Evolutionary conservation across 2,113 vertebrate species (phyloP).

Genomic region (Prinia subflava): DNA sequence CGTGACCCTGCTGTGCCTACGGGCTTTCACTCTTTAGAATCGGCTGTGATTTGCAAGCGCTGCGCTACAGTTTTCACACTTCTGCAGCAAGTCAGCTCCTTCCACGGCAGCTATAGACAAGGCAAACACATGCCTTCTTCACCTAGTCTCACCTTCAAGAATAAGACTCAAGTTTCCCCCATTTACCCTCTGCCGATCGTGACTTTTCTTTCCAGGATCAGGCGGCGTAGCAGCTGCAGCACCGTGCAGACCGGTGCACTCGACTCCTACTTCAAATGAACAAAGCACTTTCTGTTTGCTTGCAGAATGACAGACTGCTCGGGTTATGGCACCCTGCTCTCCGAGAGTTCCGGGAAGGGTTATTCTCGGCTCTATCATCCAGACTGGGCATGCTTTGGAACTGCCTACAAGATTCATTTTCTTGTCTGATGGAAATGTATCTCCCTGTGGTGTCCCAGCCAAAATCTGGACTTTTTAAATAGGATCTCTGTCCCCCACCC

Average conservation of each 20-base stretch:
- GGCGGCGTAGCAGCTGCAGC: neutral
- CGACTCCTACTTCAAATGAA: neutral
- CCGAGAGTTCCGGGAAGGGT: neutral
- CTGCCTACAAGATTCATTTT: neutral
- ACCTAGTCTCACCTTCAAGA: neutral
- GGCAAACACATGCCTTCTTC: neutral
- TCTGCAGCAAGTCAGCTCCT: neutral
- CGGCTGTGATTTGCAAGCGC: fast-evolving
- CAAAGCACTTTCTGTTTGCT: neutral
- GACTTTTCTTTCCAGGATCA: neutral
- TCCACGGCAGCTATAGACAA: fast-evolving
- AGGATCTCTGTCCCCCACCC: neutral
- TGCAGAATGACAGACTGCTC: neutral
- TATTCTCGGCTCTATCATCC: neutral
- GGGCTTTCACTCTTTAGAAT: neutral
- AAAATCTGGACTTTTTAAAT: neutral
- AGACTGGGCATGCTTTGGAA: neutral
- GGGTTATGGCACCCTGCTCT: neutral
- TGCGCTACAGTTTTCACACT: neutral
- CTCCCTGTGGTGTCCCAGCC: neutral
- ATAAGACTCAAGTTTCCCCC: neutral
- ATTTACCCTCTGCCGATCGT: neutral
- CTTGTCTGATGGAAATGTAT: neutral
- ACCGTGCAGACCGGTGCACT: neutral
- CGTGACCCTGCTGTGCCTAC: neutral